Percentiles rank a stretch among this genome's conserved stretches.
These are phyloP conservation scores for Drosophila chauvacae DNA, from an alignment of 1,140 invertebrate genomes.

Conservation along the genomic window DNA sequence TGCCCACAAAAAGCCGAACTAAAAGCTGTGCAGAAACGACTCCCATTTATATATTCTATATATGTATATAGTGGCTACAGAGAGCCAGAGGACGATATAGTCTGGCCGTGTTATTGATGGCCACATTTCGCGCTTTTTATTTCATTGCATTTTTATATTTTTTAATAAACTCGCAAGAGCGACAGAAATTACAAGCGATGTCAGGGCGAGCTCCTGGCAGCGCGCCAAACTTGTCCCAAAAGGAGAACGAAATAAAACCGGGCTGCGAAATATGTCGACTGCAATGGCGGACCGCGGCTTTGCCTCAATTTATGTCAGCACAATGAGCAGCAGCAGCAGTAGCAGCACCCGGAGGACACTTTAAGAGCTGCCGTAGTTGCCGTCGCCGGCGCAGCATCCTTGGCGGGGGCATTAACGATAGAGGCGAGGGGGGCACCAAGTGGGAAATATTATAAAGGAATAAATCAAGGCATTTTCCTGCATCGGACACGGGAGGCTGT, in stretches of 20 bases:
- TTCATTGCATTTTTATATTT: constrained; percentile 63
- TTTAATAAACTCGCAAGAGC: constrained; percentile 64
- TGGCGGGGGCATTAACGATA: constrained; percentile 20
- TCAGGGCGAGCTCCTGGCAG: constrained; percentile 35
- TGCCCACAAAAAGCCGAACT: constrained; percentile 10
- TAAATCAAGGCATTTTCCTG: constrained; percentile 67
- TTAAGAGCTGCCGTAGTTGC: constrained; percentile 20
- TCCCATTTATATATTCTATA: no score
- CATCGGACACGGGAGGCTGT: constrained; percentile 26
- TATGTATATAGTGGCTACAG: neutral
- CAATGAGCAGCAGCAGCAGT: constrained; percentile 19
- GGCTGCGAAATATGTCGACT: constrained; percentile 58
- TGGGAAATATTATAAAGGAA: constrained; percentile 54
- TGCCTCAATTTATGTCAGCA: constrained; percentile 59
- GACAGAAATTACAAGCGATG: constrained; percentile 56
- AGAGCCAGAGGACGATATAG: constrained; percentile 31
- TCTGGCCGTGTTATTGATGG: constrained; percentile 50
- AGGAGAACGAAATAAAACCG: constrained; percentile 42
- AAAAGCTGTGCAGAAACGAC: constrained; percentile 19
- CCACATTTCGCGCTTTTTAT: constrained; percentile 43
- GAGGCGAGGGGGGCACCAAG: neutral
- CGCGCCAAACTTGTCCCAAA: constrained; percentile 37
- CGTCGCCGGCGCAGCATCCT: neutral
- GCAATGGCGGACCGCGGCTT: constrained; percentile 44
- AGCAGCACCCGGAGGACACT: constrained; percentile 33